Percentiles rank a stretch among this genome's conserved stretches.
Conservation (phyloP, 2,113 vertebrate species). For the Petroica traversi region DNA sequence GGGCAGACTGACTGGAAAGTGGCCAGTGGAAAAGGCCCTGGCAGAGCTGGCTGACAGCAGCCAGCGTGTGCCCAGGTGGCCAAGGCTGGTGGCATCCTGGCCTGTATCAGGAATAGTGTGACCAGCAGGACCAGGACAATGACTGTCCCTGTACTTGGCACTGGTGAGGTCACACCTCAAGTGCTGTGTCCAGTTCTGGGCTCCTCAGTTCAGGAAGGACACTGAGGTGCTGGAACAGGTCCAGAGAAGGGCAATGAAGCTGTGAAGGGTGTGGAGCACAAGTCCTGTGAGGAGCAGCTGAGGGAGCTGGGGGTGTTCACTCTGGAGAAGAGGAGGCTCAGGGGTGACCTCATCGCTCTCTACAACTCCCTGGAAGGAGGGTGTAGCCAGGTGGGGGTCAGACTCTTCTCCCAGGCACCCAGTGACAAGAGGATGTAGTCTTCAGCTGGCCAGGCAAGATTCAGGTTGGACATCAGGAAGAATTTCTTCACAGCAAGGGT, state of each 20-base stretch:
- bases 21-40: background rate
- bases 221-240: background rate
- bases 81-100: background rate
- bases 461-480: background rate
- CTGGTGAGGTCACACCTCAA: background rate
- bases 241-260: background rate
- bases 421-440: background rate
- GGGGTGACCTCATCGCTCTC: background rate
- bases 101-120: background rate
- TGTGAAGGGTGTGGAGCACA: background rate
- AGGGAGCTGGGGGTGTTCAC: background rate
- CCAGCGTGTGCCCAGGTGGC: background rate
- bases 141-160: background rate
- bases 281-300: background rate
- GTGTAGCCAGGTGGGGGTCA: background rate
- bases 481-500: background rate
- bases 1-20: background rate
- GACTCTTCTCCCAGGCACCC: background rate
- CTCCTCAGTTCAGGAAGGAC: background rate
- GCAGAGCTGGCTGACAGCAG: fast-evolving
- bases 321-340: background rate
- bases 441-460: background rate
- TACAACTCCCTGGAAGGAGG: background rate
- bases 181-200: background rate
- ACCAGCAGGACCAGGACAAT: background rate